Evolutionary conservation across 2,888 invertebrate species (phyloP), one percentile per base, ranked within the genome.

Genomic region (Diaphora mendica): DNA sequence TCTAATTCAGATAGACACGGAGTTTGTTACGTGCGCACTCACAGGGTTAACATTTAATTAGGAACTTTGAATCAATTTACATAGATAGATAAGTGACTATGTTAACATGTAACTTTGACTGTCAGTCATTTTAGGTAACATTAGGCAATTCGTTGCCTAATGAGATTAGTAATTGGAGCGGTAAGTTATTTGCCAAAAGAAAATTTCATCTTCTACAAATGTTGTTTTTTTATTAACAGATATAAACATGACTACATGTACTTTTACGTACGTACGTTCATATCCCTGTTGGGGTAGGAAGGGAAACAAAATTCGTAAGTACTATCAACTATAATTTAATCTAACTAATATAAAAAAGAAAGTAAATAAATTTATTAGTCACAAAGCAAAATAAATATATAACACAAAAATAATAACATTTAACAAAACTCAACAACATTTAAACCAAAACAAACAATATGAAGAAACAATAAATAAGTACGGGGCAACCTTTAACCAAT

Each of bases 1-100:
- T 91, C 93, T 93, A 94, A 94, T 95, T 92, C 91, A 87, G 89
- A 89, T 88, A 87, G 91, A 91, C 92, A 89, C 86, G 74, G 79
- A 85, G 84, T 81, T 82, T 85, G 84, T 81, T 82, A 83, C 76
- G 69, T 68, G 51, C 64, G 70, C 76, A 39, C 68, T 76, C 77
- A 79, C 74, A 80, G 85, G 85, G 85, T 85, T 84, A 79, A 78
- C 80, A 69, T 83, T 84, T 82, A 77, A 85, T 85, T 85, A 83
- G 77, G 65, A 73, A 72, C 78, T 80, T 75, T 78, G 77, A 76
- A 79, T 80, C 79, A 73, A 78, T 83, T 83, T 84, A 83, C 84
- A 80, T 82, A 48, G 44, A 30, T 20, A 26, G 17, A n/a, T n/a
- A 65, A n/a, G 35, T 51, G 9, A 62, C 0, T 35, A n/a, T n/a